These are phyloP conservation scores for Nycteola revayana DNA, from an alignment of 2,888 invertebrate genomes.

Conservation along the genomic window DNA sequence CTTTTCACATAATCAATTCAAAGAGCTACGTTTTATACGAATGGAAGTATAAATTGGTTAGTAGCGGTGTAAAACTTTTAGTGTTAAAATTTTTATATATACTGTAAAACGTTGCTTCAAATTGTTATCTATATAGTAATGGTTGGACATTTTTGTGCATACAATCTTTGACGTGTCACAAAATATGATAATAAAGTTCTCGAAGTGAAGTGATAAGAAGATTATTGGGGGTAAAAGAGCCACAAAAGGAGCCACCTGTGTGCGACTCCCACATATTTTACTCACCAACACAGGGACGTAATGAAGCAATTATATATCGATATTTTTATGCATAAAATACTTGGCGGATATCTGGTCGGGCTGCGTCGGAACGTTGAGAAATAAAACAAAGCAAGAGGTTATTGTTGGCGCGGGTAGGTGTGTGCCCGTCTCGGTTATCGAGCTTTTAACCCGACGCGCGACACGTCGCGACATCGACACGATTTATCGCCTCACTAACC, in stretches of 20 bases:
- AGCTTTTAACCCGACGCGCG: slow-evolving; percentile 80
- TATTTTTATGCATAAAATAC: slow-evolving; percentile 82
- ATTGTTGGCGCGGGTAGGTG: slow-evolving; percentile 79
- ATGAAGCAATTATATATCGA: slow-evolving; percentile 83
- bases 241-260: slow-evolving; percentile 61
- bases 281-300: slow-evolving; percentile 80
- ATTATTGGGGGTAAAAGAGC: slow-evolving; percentile 24
- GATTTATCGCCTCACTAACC: slow-evolving; percentile 78
- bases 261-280: slow-evolving; percentile 80
- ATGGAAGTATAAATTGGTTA: no score
- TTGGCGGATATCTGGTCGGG: slow-evolving; percentile 74
- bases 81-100: slow-evolving; percentile 19
- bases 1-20: slow-evolving; percentile 26
- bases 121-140: no score
- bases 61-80: slow-evolving; percentile 18
- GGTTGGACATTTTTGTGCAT: slow-evolving; percentile 19
- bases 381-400: slow-evolving; percentile 76
- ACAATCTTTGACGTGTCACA: slow-evolving; percentile 23
- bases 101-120: no score
- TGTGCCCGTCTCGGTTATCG: slow-evolving; percentile 77
- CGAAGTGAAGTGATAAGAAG: slow-evolving; percentile 38
- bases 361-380: slow-evolving; percentile 61
- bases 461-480: slow-evolving; percentile 76
- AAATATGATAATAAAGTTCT: slow-evolving; percentile 35
- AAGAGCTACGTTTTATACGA: no score